Base-by-base conservation (phyloP, 1,140 invertebrate genomes). In the Lepidurus apus region DNA sequence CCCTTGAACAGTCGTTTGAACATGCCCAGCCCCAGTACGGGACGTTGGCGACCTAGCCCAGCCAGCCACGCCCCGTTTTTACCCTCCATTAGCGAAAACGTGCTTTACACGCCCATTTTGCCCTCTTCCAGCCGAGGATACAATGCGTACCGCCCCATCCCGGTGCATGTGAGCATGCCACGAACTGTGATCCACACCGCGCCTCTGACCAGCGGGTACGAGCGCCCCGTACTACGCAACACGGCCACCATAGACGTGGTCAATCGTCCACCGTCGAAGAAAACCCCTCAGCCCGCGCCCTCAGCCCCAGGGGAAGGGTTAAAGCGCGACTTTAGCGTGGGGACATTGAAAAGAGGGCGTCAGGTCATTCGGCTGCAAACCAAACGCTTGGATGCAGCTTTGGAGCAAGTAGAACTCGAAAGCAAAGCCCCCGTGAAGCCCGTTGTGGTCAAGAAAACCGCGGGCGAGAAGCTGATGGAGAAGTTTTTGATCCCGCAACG, bases 311-410 rank as follows among this genome's bases (percentile, higher is more conserved):
- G 73, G 26, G 47, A 10, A 34, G 34, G 34, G 34, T 21, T 76
- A 10, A 44, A 79, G 8, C 75, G 75, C 47, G 75, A 76, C 44
- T 79, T 77, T 42, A 73, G 44, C 7, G 74, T 76, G 4, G 78
- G 74, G 21, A 90, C 88, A 1, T 92, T 93, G 78, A 87, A 88
- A 80, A 85, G 92, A 9, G 90, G 90, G 80, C 85, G 91, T n/a
- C 87, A 91, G 1, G 90, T 92, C 3, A 90, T 93, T 4, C 86
- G 92, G 47, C 84, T 93, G 42, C 89, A 91, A 79, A 93, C 91
- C 6, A 86, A 84, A 74, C 82, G 82, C 43, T 78, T 77, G 7
- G 76, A 76, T 65, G 44, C 42, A 43, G 47, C 73, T 7, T 42
- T 75, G 47, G 26, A 74, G 9, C 73, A 47, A 42, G 17, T 74